Evolutionary conservation across 2,113 vertebrate genomes (phyloP).

Genomic region (Scartelaos histophorus): DNA sequence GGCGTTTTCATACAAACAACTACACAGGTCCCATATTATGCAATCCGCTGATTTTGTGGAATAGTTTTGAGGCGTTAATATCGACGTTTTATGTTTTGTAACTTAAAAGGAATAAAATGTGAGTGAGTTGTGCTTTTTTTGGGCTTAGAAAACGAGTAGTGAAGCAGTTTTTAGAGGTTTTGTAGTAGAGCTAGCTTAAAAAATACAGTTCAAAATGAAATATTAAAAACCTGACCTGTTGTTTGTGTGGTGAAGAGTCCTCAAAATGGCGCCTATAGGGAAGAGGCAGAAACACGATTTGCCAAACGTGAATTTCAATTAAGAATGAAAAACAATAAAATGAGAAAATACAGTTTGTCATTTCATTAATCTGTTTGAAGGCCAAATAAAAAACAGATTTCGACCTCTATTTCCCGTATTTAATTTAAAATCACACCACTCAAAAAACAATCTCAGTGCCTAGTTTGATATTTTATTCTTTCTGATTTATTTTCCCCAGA

Average conservation of each 20-base stretch:
- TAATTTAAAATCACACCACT: no score
- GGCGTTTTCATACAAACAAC: slow-evolving; percentile 47
- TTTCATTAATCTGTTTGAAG: no score
- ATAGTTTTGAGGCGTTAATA: background rate
- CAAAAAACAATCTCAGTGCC: no score
- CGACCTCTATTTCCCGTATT: no score
- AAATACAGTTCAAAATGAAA: background rate
- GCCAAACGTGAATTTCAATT: no score
- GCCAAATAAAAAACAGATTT: no score
- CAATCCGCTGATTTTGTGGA: background rate
- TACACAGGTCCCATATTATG: background rate
- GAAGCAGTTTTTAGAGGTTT: background rate
- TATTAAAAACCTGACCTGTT: background rate
- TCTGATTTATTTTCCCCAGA: no score
- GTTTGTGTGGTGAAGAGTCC: background rate
- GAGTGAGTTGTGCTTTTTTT: background rate
- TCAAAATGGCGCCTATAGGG: background rate
- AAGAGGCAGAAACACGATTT: no score
- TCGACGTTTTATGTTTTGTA: background rate
- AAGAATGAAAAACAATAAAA: no score
- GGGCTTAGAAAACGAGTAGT: background rate
- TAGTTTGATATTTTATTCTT: no score
- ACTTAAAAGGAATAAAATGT: background rate
- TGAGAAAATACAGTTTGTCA: no score
- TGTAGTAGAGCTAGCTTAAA: background rate